phyloP scores from a whole-genome alignment of 1,140 invertebrate genomes.

The Marisa cornuarietis region DNA sequence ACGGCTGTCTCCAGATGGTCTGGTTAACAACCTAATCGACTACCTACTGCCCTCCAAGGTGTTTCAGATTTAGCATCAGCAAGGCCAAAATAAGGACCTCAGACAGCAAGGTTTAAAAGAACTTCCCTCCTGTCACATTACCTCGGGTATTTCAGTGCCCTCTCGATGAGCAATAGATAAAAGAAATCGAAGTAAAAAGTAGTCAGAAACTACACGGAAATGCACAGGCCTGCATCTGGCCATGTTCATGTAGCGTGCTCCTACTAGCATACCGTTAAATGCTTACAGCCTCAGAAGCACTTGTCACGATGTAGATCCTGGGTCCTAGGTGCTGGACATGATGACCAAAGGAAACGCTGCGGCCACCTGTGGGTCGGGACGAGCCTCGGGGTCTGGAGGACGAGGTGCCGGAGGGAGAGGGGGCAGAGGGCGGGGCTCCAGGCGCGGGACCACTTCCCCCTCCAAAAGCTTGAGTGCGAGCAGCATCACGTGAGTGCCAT shows the following conservation, averaged over 20 bases:
- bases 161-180: background rate
- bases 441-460: background rate
- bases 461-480: background rate
- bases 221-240: no score
- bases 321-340: slow-evolving; percentile 15
- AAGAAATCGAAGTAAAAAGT: no score
- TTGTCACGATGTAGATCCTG: background rate
- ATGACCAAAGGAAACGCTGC: slow-evolving; percentile 15
- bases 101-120: no score
- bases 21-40: no score
- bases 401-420: slow-evolving; percentile 12
- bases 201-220: no score
- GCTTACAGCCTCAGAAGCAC: background rate
- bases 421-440: slow-evolving; percentile 12
- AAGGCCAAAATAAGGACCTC: no score
- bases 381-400: background rate
- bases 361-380: background rate
- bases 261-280: background rate
- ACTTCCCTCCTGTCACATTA: no score
- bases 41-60: no score
- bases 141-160: no score
- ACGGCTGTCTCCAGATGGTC: no score
- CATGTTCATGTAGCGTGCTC: background rate
- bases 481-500: background rate
- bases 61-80: no score